phyloP scores from a whole-genome alignment of 2,113 vertebrate genomes.

The Dolichallabes microphthalmus region DNA sequence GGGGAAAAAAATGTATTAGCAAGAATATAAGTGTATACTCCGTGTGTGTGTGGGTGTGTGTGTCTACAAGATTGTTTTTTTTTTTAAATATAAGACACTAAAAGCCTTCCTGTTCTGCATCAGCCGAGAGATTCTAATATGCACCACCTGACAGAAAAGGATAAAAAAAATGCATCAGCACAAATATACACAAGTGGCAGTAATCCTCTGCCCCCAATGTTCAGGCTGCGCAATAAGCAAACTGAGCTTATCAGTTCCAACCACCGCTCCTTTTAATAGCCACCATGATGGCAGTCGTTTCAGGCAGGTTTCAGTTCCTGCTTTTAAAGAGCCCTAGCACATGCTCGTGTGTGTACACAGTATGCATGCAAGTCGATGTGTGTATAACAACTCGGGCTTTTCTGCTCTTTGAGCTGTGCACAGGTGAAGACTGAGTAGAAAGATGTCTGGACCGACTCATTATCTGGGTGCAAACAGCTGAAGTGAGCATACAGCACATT shows the following conservation, averaged over 20 bases:
- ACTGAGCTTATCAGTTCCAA: slow-evolving; percentile 74
- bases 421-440: slow-evolving; percentile 16
- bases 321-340: slow-evolving; percentile 55
- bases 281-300: slow-evolving; percentile 59
- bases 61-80: not conserved
- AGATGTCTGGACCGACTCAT: slow-evolving; percentile 36
- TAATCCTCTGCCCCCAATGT: slow-evolving; percentile 70
- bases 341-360: slow-evolving; percentile 18
- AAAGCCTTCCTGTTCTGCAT: slow-evolving; percentile 67
- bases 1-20: not conserved
- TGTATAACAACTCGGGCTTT: slow-evolving; percentile 20
- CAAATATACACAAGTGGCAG: slow-evolving; percentile 73
- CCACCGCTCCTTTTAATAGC: slow-evolving; percentile 73
- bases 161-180: slow-evolving; percentile 76
- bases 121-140: slow-evolving; percentile 72
- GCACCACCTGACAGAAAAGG: slow-evolving; percentile 71
- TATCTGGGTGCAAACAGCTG: slow-evolving; percentile 37
- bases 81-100: slow-evolving; percentile 51
- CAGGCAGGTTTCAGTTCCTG: slow-evolving; percentile 64
- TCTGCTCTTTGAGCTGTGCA: slow-evolving; percentile 24
- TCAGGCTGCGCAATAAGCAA: slow-evolving; percentile 67
- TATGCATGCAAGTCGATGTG: slow-evolving; percentile 35
- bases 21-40: not conserved
- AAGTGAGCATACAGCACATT: slow-evolving; percentile 32
- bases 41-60: slow-evolving; percentile 12